phyloP scores from a whole-genome alignment of 2,888 invertebrate species.

The Pocota personata region DNA sequence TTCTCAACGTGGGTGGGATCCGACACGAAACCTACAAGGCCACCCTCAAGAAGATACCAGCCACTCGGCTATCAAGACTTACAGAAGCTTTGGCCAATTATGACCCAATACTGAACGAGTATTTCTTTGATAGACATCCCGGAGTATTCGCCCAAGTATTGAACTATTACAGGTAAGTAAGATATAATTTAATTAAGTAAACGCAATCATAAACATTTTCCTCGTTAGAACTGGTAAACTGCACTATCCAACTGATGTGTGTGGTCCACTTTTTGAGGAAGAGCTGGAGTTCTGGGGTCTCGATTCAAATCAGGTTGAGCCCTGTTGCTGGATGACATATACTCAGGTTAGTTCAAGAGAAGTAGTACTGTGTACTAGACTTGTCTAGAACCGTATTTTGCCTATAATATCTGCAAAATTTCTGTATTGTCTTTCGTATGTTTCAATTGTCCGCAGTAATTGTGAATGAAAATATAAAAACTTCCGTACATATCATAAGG shows the following conservation, averaged over 20 bases:
- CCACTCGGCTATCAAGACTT: conserved; percentile 95
- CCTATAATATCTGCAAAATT: too few species aligned
- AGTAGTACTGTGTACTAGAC: too few species aligned
- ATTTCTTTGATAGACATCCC: conserved; percentile 99
- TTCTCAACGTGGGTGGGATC: conserved; percentile 99
- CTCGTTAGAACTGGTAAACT: conserved; percentile 94
- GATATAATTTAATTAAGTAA: not conserved
- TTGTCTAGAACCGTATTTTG: too few species aligned
- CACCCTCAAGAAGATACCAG: conserved; percentile 98
- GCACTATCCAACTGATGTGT: conserved; percentile 99
- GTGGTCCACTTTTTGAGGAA: conserved; percentile 99
- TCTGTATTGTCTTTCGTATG: too few species aligned
- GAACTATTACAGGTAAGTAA: conserved; percentile 94
- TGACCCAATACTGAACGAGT: conserved; percentile 99
- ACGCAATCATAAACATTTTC: not conserved
- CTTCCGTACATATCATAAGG: too few species aligned
- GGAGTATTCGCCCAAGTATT: conserved; percentile 98
- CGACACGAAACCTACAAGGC: conserved; percentile 98
- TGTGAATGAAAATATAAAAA: too few species aligned
- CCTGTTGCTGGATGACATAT: conserved; percentile 99
- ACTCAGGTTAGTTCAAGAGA: conserved; percentile 87
- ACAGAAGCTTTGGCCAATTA: conserved; percentile 99
- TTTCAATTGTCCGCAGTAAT: too few species aligned
- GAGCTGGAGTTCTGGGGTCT: conserved; percentile 99
- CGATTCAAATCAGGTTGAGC: conserved; percentile 99